phyloP scores from a whole-genome alignment of 2,888 invertebrate genomes.

The Amiota mariae region DNA sequence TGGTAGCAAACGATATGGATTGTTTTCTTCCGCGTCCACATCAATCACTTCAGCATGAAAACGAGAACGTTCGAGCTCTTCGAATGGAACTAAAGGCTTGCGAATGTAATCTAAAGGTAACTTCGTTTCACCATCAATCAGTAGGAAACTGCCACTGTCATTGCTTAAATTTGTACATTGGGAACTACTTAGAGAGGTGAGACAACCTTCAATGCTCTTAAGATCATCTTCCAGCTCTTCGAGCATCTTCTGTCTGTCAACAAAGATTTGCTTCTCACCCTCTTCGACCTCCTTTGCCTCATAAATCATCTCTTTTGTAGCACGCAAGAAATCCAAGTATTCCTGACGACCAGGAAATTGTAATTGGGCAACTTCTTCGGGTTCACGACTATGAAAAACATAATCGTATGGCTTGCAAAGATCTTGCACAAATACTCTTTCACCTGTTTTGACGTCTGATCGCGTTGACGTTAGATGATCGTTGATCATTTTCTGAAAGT shows the following conservation, averaged over 20 bases:
- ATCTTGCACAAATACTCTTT: slow-evolving; percentile 42
- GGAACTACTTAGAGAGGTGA: slow-evolving; percentile 70
- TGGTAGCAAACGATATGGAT: slow-evolving; percentile 68
- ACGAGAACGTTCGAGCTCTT: slow-evolving; percentile 67
- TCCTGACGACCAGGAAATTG: slow-evolving; percentile 65
- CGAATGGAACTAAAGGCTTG: slow-evolving; percentile 71
- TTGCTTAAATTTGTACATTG: slow-evolving; percentile 70
- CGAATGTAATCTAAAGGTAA: slow-evolving; percentile 70
- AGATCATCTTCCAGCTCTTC: slow-evolving; percentile 68
- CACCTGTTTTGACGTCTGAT: slow-evolving; percentile 48
- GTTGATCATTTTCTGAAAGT: slow-evolving; percentile 56
- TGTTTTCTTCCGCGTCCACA: slow-evolving; percentile 59
- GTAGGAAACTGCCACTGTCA: slow-evolving; percentile 71
- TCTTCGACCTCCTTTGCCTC: slow-evolving; percentile 50
- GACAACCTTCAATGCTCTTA: slow-evolving; percentile 70
- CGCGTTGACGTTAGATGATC: slow-evolving; percentile 52
- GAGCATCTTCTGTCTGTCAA: slow-evolving; percentile 56
- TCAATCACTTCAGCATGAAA: slow-evolving; percentile 65
- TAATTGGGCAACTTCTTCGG: slow-evolving; percentile 51
- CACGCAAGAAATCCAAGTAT: slow-evolving; percentile 61
- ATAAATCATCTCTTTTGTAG: slow-evolving; percentile 59
- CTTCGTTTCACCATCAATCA: slow-evolving; percentile 68
- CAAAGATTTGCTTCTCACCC: slow-evolving; percentile 53
- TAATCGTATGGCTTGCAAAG: slow-evolving; percentile 57
- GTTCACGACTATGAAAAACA: slow-evolving; percentile 57